Evolutionary conservation across 2,888 invertebrate genomes (phyloP).

Genomic region (Mylabris sibirica): DNA sequence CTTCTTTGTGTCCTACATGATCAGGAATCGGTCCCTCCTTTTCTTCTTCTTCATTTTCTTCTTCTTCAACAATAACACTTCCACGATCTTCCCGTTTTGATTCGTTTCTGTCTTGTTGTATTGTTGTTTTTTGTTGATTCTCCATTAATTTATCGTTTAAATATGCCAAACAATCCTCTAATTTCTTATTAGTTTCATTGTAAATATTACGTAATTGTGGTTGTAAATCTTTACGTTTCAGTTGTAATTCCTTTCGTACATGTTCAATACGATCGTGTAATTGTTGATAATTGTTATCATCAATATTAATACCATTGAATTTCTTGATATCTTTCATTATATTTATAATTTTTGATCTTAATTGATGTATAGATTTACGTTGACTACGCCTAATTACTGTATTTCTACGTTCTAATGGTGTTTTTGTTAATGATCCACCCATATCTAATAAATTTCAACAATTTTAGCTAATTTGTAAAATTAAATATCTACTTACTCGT

Average conservation of each 20-base stretch:
- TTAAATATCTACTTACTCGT: not conserved
- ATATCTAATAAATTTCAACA: slow-evolving; percentile 17
- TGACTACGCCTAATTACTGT: slow-evolving; percentile 45
- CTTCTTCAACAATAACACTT: slow-evolving; percentile 19
- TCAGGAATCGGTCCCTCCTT: slow-evolving; percentile 13
- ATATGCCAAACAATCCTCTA: slow-evolving; percentile 38
- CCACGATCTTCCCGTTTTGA: slow-evolving; percentile 5
- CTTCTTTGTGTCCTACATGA: slow-evolving; percentile 20
- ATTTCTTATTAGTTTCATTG: slow-evolving; percentile 37
- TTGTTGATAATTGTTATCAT: slow-evolving; percentile 34
- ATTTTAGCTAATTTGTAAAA: not conserved
- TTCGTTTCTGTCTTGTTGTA: slow-evolving; percentile 29
- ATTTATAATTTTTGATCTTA: slow-evolving; percentile 41
- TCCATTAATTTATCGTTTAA: slow-evolving; percentile 40
- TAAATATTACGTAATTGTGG: slow-evolving; percentile 42
- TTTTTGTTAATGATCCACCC: slow-evolving; percentile 43
- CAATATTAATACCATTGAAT: slow-evolving; percentile 42
- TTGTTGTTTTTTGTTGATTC: slow-evolving; percentile 35
- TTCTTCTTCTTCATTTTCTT: slow-evolving; percentile 20
- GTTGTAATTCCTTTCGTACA: slow-evolving; percentile 36
- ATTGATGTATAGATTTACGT: slow-evolving; percentile 39
- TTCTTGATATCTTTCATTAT: slow-evolving; percentile 42
- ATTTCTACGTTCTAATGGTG: slow-evolving; percentile 45
- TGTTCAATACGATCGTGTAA: slow-evolving; percentile 37
- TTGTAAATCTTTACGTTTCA: slow-evolving; percentile 40